phyloP scores from a whole-genome alignment of 2,888 invertebrate species.

The Tenthredo livida region DNA sequence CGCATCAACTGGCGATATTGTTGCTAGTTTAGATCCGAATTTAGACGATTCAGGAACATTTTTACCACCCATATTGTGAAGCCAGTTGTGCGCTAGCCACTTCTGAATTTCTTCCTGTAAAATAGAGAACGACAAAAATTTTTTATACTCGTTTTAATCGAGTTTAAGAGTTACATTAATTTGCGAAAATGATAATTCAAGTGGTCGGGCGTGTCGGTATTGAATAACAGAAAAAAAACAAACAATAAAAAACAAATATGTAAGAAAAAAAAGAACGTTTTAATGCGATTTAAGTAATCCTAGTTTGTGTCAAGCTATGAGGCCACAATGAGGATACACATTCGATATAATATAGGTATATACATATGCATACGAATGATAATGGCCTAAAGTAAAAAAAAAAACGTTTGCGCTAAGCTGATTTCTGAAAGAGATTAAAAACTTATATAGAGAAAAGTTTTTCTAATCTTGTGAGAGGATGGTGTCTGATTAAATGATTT shows the following conservation, averaged over 20 bases:
- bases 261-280: too few species aligned
- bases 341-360: neutral
- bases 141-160: neutral
- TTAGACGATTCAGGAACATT: slow-evolving; percentile 84
- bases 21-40: slow-evolving; percentile 79
- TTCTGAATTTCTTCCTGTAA: slow-evolving; percentile 66
- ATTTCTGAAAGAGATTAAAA: neutral
- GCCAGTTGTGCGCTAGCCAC: slow-evolving; percentile 75
- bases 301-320: neutral
- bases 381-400: neutral
- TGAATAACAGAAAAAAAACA: neutral
- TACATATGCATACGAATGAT: neutral
- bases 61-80: slow-evolving; percentile 83
- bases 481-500: slow-evolving; percentile 9
- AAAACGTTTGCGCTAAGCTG: neutral
- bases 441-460: neutral
- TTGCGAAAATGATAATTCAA: neutral
- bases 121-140: neutral
- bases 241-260: too few species aligned
- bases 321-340: slow-evolving; percentile 12
- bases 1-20: slow-evolving; percentile 77
- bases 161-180: neutral
- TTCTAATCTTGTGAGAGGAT: neutral
- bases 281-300: neutral
- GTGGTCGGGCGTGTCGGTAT: neutral